Evolutionary conservation across 1,140 invertebrate species (phyloP).

Genomic region (Metopolophium dirhodum): DNA sequence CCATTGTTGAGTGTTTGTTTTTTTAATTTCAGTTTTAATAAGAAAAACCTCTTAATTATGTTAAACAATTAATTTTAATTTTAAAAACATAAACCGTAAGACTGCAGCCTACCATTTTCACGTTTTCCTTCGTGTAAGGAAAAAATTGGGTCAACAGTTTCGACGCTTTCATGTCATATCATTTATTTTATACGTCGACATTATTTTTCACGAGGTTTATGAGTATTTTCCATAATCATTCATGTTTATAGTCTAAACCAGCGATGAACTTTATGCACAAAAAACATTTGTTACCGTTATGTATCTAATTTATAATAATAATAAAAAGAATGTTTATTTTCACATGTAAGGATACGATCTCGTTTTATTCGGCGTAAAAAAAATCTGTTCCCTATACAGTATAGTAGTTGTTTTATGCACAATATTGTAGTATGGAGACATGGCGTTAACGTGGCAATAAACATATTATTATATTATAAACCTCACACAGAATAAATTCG

Average conservation of each 20-base stretch:
- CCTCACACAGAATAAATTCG: not conserved
- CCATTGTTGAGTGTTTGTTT: constrained; percentile 34
- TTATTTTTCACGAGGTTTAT: not conserved
- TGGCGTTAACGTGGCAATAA: not conserved
- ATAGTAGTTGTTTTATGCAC: not conserved
- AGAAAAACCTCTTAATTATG: constrained; percentile 52
- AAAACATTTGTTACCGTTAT: not conserved
- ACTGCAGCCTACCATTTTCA: not conserved
- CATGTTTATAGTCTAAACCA: not conserved
- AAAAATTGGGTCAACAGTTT: not conserved
- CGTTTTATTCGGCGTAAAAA: not conserved
- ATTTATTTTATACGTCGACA: not conserved
- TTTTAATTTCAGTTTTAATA: constrained; percentile 29
- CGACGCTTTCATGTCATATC: not conserved
- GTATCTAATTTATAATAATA: not conserved
- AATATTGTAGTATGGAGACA: not conserved
- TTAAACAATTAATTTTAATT: constrained; percentile 43
- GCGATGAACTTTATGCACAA: not conserved
- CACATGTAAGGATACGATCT: not conserved
- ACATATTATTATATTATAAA: not conserved
- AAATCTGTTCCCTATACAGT: not conserved
- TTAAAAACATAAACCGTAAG: not conserved
- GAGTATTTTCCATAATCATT: not conserved
- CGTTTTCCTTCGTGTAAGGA: not conserved
- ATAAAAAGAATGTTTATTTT: constrained; percentile 9